Conservation (phyloP, 1,140 invertebrate genomes). For the Melipona quadrifasciata region DNA sequence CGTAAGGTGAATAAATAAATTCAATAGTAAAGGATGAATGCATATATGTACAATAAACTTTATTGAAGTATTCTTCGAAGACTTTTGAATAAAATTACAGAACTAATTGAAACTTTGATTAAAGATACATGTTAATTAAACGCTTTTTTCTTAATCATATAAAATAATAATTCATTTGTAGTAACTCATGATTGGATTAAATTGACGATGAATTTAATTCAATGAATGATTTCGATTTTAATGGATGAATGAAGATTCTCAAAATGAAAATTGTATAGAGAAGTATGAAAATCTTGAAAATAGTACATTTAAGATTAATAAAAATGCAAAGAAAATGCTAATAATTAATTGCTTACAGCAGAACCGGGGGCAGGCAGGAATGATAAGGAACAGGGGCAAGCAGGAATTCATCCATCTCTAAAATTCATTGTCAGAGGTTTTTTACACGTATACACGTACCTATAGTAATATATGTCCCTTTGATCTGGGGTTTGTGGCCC, state of each 20-base stretch:
- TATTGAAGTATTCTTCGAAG: neutral
- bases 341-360: neutral
- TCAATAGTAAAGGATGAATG: neutral
- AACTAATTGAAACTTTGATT: neutral
- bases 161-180: neutral
- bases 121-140: neutral
- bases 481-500: constrained; percentile 37
- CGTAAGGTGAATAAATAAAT: neutral
- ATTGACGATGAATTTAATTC: neutral
- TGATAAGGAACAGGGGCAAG: neutral
- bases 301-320: neutral
- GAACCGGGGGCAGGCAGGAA: neutral
- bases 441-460: constrained; percentile 31
- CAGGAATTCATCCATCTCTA: neutral
- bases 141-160: neutral
- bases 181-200: neutral
- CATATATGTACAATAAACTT: neutral
- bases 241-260: neutral
- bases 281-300: neutral
- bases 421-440: neutral
- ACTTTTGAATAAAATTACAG: neutral
- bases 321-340: neutral
- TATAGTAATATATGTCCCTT: constrained; percentile 39
- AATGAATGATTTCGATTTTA: too few relatives aligned
- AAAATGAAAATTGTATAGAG: too few relatives aligned